A percentile compares a stretch with the other conserved stretches of the same genome.
Conservation (phyloP, 2,113 vertebrate genomes). For the Empidonax alnorum region DNA sequence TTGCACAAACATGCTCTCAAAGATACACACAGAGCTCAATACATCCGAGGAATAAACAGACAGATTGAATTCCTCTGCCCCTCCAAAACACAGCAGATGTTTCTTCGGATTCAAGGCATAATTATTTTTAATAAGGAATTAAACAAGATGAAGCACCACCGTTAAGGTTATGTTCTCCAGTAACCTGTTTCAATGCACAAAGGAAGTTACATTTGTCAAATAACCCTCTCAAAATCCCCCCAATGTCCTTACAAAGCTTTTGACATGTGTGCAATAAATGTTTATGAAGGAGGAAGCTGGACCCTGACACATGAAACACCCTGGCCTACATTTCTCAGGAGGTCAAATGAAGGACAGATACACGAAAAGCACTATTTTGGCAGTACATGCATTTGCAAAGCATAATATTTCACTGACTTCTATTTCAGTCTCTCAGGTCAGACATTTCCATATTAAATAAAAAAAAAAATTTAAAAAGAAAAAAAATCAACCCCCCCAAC, state of each 20-base stretch:
- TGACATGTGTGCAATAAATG: not conserved
- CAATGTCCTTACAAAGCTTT: not conserved
- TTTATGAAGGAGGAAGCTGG: not conserved
- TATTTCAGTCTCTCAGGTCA: not conserved
- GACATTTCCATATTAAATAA: not conserved
- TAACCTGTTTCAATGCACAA: not conserved
- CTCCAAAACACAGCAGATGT: conserved; percentile 21
- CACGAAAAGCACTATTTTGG: not conserved
- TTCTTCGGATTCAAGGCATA: conserved; percentile 20
- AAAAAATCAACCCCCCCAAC: not conserved
- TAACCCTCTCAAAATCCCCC: not conserved
- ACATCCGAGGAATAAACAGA: not conserved
- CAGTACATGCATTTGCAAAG: not conserved
- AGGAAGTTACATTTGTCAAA: not conserved
- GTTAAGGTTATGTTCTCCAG: not conserved
- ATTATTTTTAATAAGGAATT: conserved; percentile 36
- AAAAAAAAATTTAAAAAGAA: not conserved
- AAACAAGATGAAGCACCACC: not conserved
- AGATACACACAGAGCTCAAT: not conserved
- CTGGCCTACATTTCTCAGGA: not conserved
- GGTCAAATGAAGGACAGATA: conserved; percentile 31
- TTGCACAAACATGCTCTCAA: not conserved
- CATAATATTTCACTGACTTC: not conserved
- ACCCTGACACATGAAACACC: not conserved
- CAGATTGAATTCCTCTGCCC: not conserved